Percentiles rank a stretch among this genome's conserved stretches.
Conservation (phyloP, 2,113 vertebrate species). For the Ardeotis arabs region DNA sequence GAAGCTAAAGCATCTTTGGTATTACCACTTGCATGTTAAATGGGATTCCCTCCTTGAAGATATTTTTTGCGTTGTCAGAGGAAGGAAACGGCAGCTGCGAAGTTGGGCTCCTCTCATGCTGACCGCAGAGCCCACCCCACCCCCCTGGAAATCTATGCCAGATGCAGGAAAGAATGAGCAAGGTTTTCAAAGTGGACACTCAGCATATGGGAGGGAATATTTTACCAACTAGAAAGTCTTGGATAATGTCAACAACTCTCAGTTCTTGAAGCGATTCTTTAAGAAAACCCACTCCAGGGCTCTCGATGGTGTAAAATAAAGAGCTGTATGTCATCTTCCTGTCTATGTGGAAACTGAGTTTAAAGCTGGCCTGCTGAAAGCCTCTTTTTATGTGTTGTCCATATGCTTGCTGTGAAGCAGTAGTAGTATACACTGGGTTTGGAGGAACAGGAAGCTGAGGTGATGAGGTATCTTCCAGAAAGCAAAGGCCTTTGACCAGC, state of each 20-base stretch:
- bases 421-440: background rate
- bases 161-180: slow-evolving; percentile 66
- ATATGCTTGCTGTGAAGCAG: background rate
- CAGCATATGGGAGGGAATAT: slow-evolving; percentile 32
- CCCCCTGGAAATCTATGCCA: slow-evolving; percentile 73
- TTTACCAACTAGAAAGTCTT: background rate
- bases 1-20: slow-evolving; percentile 33
- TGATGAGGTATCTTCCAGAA: background rate
- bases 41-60: slow-evolving; percentile 73
- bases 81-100: slow-evolving; percentile 71
- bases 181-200: slow-evolving; percentile 66
- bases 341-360: background rate
- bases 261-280: background rate
- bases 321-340: background rate
- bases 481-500: background rate
- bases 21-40: slow-evolving; percentile 65
- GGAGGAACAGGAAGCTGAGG: background rate
- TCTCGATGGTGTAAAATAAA: background rate
- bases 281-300: background rate
- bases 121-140: slow-evolving; percentile 51
- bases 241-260: background rate
- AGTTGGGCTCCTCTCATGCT: slow-evolving; percentile 42
- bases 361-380: background rate
- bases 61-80: slow-evolving; percentile 68
- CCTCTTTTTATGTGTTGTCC: background rate